Conservation (phyloP, 2,113 vertebrate species). For the Pipa parva region DNA sequence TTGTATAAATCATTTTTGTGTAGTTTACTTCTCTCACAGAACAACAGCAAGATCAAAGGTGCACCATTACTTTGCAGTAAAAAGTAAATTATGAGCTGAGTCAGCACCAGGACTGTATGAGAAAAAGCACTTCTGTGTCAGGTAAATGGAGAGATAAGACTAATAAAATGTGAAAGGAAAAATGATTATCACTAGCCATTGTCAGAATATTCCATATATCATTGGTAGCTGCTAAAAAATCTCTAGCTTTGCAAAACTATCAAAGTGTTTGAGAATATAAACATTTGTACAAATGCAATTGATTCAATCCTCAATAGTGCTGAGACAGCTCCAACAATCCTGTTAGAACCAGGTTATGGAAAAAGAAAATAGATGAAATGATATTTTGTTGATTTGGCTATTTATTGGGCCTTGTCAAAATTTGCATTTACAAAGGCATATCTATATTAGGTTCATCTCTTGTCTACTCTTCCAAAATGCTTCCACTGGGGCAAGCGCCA, state of each 20-base stretch:
- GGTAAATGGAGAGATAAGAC: slow-evolving; percentile 8
- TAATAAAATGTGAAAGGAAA: slow-evolving; percentile 17
- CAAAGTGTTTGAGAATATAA: too few species aligned
- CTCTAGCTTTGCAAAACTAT: background rate
- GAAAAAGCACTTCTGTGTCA: slow-evolving; percentile 5
- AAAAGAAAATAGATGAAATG: too few species aligned
- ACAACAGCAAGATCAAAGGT: slow-evolving; percentile 21
- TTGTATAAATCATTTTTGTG: slow-evolving; percentile 28
- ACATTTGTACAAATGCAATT: too few species aligned
- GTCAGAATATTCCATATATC: background rate
- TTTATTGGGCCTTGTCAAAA: too few species aligned
- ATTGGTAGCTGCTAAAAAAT: slow-evolving; percentile 6
- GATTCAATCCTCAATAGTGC: too few species aligned
- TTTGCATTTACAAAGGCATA: too few species aligned
- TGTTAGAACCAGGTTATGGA: too few species aligned
- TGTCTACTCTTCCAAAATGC: too few species aligned
- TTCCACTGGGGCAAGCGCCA: too few species aligned
- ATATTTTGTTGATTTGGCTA: too few species aligned
- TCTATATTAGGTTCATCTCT: too few species aligned
- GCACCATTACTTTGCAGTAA: background rate
- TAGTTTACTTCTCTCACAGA: slow-evolving; percentile 1
- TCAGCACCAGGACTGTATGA: slow-evolving; percentile 1
- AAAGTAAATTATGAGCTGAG: slow-evolving; percentile 25
- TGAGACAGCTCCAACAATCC: too few species aligned
- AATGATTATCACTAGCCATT: background rate